Evolutionary conservation across 1,140 invertebrate genomes (phyloP).

Genomic region (Zophobas morio): DNA sequence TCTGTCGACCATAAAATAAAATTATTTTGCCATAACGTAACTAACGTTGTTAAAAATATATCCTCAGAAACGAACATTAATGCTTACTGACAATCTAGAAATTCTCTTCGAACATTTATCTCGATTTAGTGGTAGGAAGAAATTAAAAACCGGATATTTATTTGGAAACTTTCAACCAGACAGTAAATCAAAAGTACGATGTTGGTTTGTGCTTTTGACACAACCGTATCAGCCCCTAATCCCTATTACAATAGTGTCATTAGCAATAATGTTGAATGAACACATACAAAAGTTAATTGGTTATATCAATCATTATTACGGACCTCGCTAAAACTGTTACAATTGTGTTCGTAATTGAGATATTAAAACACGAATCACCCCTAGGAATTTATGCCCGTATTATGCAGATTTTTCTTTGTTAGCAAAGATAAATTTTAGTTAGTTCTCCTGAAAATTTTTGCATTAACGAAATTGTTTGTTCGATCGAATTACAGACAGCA

Average conservation of each 20-base stretch:
- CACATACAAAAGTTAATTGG: conserved; percentile 52
- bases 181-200: conserved; percentile 36
- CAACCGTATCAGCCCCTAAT: conserved; percentile 43
- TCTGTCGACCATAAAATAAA: no score
- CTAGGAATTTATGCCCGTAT: conserved; percentile 42
- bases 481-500: conserved; percentile 3
- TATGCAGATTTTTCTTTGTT: conserved; percentile 44
- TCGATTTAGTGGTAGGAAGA: not conserved
- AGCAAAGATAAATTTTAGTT: not conserved
- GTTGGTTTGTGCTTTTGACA: conserved; percentile 29
- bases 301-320: conserved; percentile 51
- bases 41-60: no score
- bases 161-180: conserved; percentile 29
- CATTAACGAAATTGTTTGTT: not conserved
- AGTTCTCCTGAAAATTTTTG: conserved; percentile 1
- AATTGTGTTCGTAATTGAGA: conserved; percentile 50
- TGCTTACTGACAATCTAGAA: not conserved
- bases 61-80: no score
- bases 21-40: no score
- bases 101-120: conserved; percentile 7
- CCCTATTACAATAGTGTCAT: conserved; percentile 50
- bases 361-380: conserved; percentile 43
- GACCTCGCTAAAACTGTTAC: conserved; percentile 28
- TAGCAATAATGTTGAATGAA: conserved; percentile 47
- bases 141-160: conserved; percentile 31